Evolutionary conservation across 2,888 invertebrate species (phyloP), one percentile per base, ranked within the genome.

Genomic region (Diarsia brunnea): DNA sequence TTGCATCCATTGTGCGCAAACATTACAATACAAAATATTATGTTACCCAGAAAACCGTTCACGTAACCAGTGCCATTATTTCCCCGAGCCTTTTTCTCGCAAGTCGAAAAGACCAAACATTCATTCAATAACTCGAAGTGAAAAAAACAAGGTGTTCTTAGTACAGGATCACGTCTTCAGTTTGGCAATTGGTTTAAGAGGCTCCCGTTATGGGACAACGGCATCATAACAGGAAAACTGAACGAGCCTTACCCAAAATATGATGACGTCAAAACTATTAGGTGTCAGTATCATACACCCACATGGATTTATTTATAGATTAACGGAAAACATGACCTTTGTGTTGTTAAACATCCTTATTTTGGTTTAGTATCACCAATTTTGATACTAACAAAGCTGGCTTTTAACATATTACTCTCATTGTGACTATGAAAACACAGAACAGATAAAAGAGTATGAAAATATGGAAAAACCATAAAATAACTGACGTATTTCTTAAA

Each of bases 201-300:
- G 58, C 55, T 72, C 55, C 64, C 58, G 51, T 65, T 68, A 70
- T 43, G 38, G 51, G 58, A 69, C 65, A 75, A 79, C 66, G 51
- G 72, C 21, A 61, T 70, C 64, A 67, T 68, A 70, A 63, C 65
- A 83, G 71, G 76, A 69, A 79, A 83, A 73, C 68, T 65, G 58
- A 82, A 75, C 24, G n/a, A 69, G 68, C 68, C 65, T 51, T 61
- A 60, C 61, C 63, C 65, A 43, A 75, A 75, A 65, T 73, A 73
- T 69, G 55, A 65, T 73, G 73, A 79, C 75, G 75, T 63, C 71
- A 63, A 75, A 70, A 65, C 43, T 66, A 70, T 79, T 73, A 70
- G 61, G 61, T 79, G 51, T 75, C 64, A 61, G 55, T 65, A 38
- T 31, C 31, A 58, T 61, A 73, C 47, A 63, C 51, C 27, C 43